Base-by-base conservation (phyloP, 2,113 vertebrate genomes). In the Centropus bengalensis region DNA sequence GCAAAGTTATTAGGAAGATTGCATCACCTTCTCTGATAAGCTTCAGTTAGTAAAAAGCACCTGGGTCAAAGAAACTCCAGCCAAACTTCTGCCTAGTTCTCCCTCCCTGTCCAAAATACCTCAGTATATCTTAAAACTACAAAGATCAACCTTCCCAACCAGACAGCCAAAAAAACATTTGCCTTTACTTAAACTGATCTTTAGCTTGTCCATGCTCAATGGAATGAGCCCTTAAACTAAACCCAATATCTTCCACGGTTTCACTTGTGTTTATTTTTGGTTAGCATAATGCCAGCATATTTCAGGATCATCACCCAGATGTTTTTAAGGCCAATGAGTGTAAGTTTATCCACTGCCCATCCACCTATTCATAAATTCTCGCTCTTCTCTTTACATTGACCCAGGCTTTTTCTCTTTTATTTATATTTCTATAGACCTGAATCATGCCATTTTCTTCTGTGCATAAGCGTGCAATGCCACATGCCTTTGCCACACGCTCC, bases 271-370 rank as follows among this genome's bases (percentile, higher is more conserved):
- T 86, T 91, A 73, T 47, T 84, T 94, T 91, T 52, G 84, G 49
- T 44, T 64, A 67, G 28, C 30, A 23, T 26, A 89, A 88, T 16
- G 67, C 6, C 38, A 54, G 14, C 1, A 7, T 58, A 24, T 42
- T 76, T 56, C 77, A 69, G 44, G 58, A 91, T 40, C 32, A 49
- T 10, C 56, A 70, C 40, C 5, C 54, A 32, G 23, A 3, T 82
- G 30, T 16, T 92, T 21, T 44, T 42, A 82, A 69, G 21, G 32
- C 32, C 5, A 58, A 56, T 0, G 0, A 7, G 28, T 1, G 2
- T 12, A 49, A 86, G 9, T 22, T 44, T 74, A 60, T 22, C 17
- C 71, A 36, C 20, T 33, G 47, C 2, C 23, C 36, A 26, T 17
- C 21, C 58, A 33, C 5, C 45, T 58, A 40, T 19, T 67, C 52